Conservation (phyloP, 2,797 vertebrate genomes). For the Ciconia nigra region DNA sequence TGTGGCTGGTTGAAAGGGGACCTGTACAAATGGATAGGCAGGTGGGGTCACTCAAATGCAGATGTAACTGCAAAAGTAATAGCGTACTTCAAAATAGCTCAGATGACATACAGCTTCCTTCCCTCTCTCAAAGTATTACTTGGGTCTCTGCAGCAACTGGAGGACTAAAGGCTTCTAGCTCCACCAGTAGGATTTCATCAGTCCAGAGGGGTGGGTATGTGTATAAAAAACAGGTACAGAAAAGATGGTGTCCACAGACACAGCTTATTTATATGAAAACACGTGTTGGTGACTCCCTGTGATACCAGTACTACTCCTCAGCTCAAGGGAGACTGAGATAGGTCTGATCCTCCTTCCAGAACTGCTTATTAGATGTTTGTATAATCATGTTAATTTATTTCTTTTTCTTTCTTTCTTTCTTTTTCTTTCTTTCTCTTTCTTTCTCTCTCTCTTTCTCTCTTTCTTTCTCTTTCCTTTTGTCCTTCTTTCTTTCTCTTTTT, state of each 20-base stretch:
- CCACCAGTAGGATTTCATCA: neutral
- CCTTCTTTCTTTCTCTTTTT: too few species aligned
- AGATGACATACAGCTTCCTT: neutral
- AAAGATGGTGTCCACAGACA: neutral
- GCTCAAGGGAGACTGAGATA: neutral
- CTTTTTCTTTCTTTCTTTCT: too few species aligned
- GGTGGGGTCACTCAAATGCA: neutral
- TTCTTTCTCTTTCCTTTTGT: fast-evolving
- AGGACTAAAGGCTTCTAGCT: neutral
- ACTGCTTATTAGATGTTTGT: neutral
- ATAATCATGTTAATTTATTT: neutral
- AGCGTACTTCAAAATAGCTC: neutral
- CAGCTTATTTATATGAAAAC: neutral
- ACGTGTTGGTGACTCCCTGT: fast-evolving
- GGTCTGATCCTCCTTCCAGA: neutral
- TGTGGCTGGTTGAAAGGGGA: neutral
- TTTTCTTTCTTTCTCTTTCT: neutral
- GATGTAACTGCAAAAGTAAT: neutral
- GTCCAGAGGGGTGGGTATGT: too few species aligned
- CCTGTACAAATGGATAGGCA: neutral
- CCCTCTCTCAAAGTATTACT: neutral
- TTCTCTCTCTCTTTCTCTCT: too few species aligned
- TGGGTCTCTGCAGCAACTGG: neutral
- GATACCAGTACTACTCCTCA: neutral
- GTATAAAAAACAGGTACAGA: neutral